Evolutionary conservation across 2,888 invertebrate genomes (phyloP).

Genomic region (Meloe dianella): DNA sequence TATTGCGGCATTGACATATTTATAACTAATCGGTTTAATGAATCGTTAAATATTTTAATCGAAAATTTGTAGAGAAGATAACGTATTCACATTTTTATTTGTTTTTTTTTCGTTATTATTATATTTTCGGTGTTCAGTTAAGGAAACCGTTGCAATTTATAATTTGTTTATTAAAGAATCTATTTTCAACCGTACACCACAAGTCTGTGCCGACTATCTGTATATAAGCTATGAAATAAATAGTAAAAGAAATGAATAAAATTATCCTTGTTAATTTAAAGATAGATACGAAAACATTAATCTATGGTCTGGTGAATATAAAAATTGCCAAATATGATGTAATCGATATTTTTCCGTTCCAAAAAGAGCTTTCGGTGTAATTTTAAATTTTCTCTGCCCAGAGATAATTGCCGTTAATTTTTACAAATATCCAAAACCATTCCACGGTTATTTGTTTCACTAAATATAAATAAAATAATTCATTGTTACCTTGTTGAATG

Average conservation of each 20-base stretch:
- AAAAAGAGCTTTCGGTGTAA: too few relatives aligned
- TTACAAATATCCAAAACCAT: too few relatives aligned
- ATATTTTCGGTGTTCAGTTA: not conserved
- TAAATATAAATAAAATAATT: not conserved
- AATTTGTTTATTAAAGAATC: slow-evolving; percentile 6
- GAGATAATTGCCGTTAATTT: too few relatives aligned
- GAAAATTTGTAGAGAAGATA: not conserved
- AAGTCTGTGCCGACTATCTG: not conserved
- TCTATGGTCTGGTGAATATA: not conserved
- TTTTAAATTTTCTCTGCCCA: not conserved
- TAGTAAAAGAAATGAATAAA: not conserved
- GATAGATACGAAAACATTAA: not conserved
- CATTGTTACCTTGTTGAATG: not conserved
- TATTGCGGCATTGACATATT: not conserved
- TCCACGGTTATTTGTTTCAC: too few relatives aligned
- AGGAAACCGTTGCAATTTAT: not conserved
- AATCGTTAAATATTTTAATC: not conserved
- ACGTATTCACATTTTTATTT: not conserved
- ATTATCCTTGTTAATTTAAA: not conserved
- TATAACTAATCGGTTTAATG: not conserved
- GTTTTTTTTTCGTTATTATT: too few relatives aligned
- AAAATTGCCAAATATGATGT: not conserved
- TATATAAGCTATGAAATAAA: not conserved
- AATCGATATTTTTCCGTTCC: not conserved
- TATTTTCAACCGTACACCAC: not conserved